Evolutionary conservation across 2,888 invertebrate species (phyloP).

Genomic region (Dasysyrphus tricinctus): DNA sequence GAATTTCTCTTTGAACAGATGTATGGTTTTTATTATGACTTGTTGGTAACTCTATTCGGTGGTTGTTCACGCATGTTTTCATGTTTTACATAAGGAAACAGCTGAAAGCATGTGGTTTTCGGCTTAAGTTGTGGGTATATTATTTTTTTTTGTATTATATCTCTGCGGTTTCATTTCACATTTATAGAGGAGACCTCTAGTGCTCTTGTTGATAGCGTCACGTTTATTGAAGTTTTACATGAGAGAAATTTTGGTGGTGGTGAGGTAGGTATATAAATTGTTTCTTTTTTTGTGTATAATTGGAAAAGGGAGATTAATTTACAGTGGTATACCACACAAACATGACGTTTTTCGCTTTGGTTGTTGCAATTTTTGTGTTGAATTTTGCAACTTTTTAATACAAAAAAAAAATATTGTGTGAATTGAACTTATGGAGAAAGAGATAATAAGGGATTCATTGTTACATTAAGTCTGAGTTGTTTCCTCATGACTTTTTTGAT

Average conservation of each 20-base stretch:
- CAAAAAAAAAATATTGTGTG: background rate
- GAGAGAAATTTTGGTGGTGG: background rate
- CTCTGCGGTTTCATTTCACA: slow-evolving; percentile 25
- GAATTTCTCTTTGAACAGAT: slow-evolving; percentile 34
- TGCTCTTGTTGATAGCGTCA: slow-evolving; percentile 9
- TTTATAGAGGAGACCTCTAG: background rate
- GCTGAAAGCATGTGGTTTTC: slow-evolving; percentile 54
- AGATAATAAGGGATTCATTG: background rate
- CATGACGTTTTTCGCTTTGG: background rate
- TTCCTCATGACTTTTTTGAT: background rate
- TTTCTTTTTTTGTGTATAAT: background rate
- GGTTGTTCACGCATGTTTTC: slow-evolving; percentile 61
- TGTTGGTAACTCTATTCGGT: slow-evolving; percentile 42
- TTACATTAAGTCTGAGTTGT: background rate
- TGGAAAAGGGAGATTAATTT: slow-evolving; percentile 21
- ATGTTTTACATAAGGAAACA: slow-evolving; percentile 71
- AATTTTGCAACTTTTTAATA: slow-evolving; percentile 9
- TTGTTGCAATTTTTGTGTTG: background rate
- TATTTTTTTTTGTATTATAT: slow-evolving; percentile 1
- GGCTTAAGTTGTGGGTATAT: background rate
- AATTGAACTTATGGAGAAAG: background rate
- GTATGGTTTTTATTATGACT: background rate
- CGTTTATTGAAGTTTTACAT: slow-evolving; percentile 19
- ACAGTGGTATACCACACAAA: slow-evolving; percentile 32
- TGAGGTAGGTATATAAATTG: background rate